These are phyloP conservation scores for Calliscelio sp. DNA, from an alignment of 2,888 invertebrate genomes.

Conservation along the genomic window DNA sequence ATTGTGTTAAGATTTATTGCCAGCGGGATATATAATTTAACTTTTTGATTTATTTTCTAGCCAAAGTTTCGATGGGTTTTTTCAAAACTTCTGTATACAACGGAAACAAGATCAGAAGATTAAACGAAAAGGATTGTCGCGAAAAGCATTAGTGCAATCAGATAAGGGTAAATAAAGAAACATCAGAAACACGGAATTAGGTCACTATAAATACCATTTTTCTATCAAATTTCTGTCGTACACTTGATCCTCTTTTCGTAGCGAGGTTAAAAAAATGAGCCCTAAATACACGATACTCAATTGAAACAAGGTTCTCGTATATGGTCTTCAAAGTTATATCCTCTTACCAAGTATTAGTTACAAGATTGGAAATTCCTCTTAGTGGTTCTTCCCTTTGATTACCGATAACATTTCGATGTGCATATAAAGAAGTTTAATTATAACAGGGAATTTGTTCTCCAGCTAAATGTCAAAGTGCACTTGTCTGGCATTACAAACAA, in stretches of 20 bases:
- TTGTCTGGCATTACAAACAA: no score
- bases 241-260: slow-evolving; percentile 40
- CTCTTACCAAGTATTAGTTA: slow-evolving; percentile 60
- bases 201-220: slow-evolving; percentile 50
- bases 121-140: slow-evolving; percentile 52
- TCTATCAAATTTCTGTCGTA: slow-evolving; percentile 35
- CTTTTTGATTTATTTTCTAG: not conserved
- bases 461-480: not conserved
- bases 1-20: slow-evolving; percentile 30
- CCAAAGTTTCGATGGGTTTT: slow-evolving; percentile 27
- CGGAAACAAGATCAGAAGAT: slow-evolving; percentile 48
- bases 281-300: slow-evolving; percentile 9
- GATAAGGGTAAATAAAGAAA: slow-evolving; percentile 40
- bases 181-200: slow-evolving; percentile 40
- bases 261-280: slow-evolving; percentile 3
- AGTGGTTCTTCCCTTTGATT: slow-evolving; percentile 50
- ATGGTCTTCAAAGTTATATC: slow-evolving; percentile 54
- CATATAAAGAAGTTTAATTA: slow-evolving; percentile 40
- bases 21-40: not conserved
- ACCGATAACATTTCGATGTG: slow-evolving; percentile 41
- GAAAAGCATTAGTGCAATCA: slow-evolving; percentile 50
- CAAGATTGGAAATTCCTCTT: slow-evolving; percentile 48
- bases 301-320: slow-evolving; percentile 24
- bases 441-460: no score
- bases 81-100: not conserved